Evolutionary conservation across 2,888 invertebrate species (phyloP), one percentile per base, ranked within the genome.

Genomic region (Metellina segmentata): DNA sequence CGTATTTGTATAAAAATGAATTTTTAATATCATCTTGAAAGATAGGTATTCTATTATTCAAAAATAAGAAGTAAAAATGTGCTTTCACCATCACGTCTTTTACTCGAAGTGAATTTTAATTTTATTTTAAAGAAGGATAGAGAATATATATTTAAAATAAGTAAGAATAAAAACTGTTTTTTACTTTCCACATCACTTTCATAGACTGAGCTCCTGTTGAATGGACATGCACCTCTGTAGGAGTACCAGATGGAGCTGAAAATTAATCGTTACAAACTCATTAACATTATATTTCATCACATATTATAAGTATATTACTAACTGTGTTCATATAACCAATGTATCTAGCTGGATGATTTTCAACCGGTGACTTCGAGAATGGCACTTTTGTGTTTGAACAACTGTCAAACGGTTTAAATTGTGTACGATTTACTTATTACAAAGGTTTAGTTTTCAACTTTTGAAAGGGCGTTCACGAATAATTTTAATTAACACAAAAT

Each of bases 161-260:
- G 16, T 16, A 61, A 61, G 61, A 61, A 13, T 61, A 0, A 1
- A 1, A 61, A 61, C 11, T 16, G 19, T 53, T 82, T 71, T 7
- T 90, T 89, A 93, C 93, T 20, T 94, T 94, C 95, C 95, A 95
- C 13, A 94, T 94, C 53, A 95, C 94, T 92, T 94, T 94, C 8
- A 95, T 93, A 5, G 95, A 94, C 92, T 95, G 94, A 16, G 95
- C 95, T 7, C 94, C 95, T 7, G 94, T 94, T 6, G 95, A 94
- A 53, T 94, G 94, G 7, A 94, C 95, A 83, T 94, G 93, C 0
- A 95, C 94, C 75, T 94, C 94, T 11, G 93, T 89, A 1, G 95
- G 95, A 5, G 95, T 94, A 6, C 95, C 95, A 20, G 94, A 94
- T 0, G 95, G 95, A 9, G 94, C 95, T 95, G 93, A 7, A 93